Conservation (phyloP, 2,113 vertebrate genomes). For the Porphyrio hochstetteri region DNA sequence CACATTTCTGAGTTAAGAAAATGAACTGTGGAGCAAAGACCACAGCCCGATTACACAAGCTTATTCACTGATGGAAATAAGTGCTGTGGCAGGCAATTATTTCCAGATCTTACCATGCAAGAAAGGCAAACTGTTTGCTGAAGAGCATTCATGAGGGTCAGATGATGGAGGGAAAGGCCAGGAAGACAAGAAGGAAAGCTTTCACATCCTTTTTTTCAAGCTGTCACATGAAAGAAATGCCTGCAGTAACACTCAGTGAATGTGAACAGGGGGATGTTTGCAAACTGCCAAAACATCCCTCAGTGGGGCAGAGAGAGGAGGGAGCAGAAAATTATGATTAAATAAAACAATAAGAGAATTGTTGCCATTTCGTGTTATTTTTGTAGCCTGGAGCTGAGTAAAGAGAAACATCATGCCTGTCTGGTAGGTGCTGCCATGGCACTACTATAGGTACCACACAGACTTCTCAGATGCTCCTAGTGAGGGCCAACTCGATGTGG, state of each 20-base stretch:
- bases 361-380: background rate
- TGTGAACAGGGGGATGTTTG: slow-evolving; percentile 40
- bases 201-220: slow-evolving; percentile 62
- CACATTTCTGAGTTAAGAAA: slow-evolving; percentile 56
- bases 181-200: slow-evolving; percentile 57
- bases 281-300: background rate
- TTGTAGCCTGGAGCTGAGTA: background rate
- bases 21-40: slow-evolving; percentile 48
- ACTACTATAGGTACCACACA: background rate
- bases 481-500: fast-evolving
- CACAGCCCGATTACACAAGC: slow-evolving; percentile 16
- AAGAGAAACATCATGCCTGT: fast-evolving
- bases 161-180: slow-evolving; percentile 41
- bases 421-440: too few relatives aligned
- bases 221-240: slow-evolving; percentile 65
- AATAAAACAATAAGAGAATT: slow-evolving; percentile 19
- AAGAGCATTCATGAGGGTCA: slow-evolving; percentile 51
- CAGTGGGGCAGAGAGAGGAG: background rate
- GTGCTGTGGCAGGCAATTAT: slow-evolving; percentile 45
- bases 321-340: slow-evolving; percentile 8
- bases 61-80: slow-evolving; percentile 49
- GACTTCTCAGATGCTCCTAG: background rate
- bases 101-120: slow-evolving; percentile 62
- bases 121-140: slow-evolving; percentile 56
- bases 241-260: slow-evolving; percentile 52